phyloP scores from a whole-genome alignment of 2,888 invertebrate species.

The Pseudeuparius sepicola region DNA sequence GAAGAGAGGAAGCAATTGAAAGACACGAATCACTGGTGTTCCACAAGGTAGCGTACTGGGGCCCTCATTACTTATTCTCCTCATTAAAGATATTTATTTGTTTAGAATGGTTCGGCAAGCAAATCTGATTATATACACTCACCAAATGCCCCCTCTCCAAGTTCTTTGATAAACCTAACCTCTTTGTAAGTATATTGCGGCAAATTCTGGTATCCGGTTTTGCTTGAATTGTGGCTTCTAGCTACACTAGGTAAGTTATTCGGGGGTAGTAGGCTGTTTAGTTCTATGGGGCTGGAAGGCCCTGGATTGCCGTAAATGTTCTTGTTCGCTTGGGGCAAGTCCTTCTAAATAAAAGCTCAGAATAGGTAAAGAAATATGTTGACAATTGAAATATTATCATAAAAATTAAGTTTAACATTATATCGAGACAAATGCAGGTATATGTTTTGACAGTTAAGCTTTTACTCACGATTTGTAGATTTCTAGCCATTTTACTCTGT shows the following conservation, averaged over 20 bases:
- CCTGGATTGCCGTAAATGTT: conserved; percentile 75
- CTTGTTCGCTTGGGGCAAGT: conserved; percentile 62
- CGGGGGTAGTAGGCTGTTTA: conserved; percentile 65
- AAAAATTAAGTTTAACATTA: conserved; percentile 1
- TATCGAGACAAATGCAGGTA: conserved; percentile 5
- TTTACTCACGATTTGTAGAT: conserved; percentile 50
- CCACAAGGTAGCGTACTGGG: too few species aligned
- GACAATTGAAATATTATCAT: conserved; percentile 1
- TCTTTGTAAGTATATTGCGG: conserved; percentile 80
- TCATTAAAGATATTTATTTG: too few species aligned
- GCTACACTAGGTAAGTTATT: conserved; percentile 39
- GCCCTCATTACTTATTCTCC: too few species aligned
- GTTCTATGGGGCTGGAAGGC: conserved; percentile 65
- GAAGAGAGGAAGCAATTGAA: too few species aligned
- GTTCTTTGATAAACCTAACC: conserved; percentile 77
- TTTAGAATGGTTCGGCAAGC: too few species aligned
- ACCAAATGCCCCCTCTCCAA: conserved; percentile 95
- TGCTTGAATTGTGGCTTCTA: conserved; percentile 31
- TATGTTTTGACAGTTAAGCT: too few species aligned
- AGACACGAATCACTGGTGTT: too few species aligned
- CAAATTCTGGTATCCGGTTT: conserved; percentile 45
- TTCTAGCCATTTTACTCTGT: conserved; percentile 37
- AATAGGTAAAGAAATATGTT: too few species aligned
- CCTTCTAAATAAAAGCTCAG: conserved; percentile 39
- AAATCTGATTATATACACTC: too few species aligned